Base-by-base conservation (phyloP, 2,888 invertebrate species). In the Epirrhoe alternata region DNA sequence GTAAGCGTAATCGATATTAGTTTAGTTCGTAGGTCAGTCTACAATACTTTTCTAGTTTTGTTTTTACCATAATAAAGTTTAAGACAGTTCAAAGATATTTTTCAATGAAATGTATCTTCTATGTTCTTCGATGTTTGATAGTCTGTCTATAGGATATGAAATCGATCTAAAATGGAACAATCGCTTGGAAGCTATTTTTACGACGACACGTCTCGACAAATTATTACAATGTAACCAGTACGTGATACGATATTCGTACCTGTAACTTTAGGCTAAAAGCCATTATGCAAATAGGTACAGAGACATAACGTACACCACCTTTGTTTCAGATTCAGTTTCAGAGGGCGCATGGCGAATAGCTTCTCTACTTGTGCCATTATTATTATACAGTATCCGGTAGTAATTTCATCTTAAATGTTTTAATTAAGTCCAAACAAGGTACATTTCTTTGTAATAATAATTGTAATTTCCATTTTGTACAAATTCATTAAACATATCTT, bases 321-420 rank as follows among this genome's bases (percentile, higher is more conserved):
- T 87, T 88, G 84, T 92, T 92, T 73, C 92, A 92, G 92, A 83
- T 82, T 77, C 78, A 68, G 75, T 77, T 74, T 75, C 77, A 61
- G 72, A 70, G 72, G 78, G 78, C 73, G 60, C 81, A 65, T 86
- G 87, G 83, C 81, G 86, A 77, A 82, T 88, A 84, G 74, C 80
- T 68, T 74, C 78, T 63, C 72, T 82, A 51, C 77, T 89, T 65
- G 74, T 84, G 66, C 80, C 85, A 75, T 76, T 91, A 70, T 77
- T 90, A 61, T 60, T 68, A 58, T 86, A 86, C 74, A 85, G 77
- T 65, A 82, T 86, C 74, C 92, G 92, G 89, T 92, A 92, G 91
- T 90, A 87, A 73, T 67, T 81, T 71, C 56, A 68, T 68, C 66
- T 61, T 74, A 59, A 74, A 42, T 57, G 64, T 68, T 69, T 69